These are phyloP conservation scores for Elephas maximus DNA, from an alignment of 2,113 vertebrate genomes.

Conservation along the genomic window DNA sequence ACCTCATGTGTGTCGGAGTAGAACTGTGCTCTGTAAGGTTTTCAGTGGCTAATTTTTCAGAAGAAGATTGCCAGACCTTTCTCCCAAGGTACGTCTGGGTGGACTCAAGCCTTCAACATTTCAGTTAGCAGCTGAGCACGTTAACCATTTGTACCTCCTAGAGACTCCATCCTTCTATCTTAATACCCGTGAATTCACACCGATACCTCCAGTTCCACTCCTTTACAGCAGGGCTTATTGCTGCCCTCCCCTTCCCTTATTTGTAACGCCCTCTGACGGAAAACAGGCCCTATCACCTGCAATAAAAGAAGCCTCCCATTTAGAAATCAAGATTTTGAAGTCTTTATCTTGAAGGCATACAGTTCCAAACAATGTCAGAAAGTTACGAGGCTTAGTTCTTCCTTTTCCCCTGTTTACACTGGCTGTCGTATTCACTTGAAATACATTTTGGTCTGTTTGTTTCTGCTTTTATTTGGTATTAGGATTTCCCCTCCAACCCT, in stretches of 20 bases:
- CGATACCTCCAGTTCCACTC: not conserved
- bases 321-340: not conserved
- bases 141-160: too few species aligned
- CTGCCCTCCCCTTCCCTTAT: not conserved
- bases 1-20: too few species aligned
- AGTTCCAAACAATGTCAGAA: not conserved
- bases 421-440: not conserved
- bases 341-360: not conserved
- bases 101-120: too few species aligned
- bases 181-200: not conserved
- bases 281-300: not conserved
- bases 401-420: not conserved
- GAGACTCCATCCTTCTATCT: not conserved
- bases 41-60: too few species aligned
- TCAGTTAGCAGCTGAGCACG: too few species aligned
- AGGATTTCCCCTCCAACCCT: not conserved
- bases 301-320: not conserved
- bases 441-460: not conserved
- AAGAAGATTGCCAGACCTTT: too few species aligned
- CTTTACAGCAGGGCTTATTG: accelerated
- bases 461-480: too few species aligned
- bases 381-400: not conserved
- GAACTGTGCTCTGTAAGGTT: too few species aligned
- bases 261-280: not conserved
- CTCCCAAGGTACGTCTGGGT: too few species aligned